Evolutionary conservation across 2,888 invertebrate genomes (phyloP).

Genomic region (Cetonia aurata): DNA sequence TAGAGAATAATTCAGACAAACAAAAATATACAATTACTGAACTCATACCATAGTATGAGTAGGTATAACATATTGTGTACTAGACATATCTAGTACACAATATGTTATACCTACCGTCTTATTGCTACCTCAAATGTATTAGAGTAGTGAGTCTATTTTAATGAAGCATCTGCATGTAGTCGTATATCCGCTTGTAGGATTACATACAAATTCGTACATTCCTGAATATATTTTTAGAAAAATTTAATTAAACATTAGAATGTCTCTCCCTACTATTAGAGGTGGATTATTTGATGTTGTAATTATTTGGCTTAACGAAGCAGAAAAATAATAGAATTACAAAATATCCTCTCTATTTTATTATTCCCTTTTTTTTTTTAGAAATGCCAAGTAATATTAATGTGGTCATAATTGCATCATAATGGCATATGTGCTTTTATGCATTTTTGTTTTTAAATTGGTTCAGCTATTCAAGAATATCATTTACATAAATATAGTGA

Average conservation of each 20-base stretch:
- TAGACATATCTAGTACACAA: no score
- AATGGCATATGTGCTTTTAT: no score
- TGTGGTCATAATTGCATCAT: not conserved
- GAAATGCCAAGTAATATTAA: not conserved
- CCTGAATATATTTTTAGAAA: constrained; percentile 14
- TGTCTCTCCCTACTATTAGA: not conserved
- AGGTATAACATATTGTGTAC: no score
- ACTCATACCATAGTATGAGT: no score
- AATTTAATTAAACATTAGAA: constrained; percentile 32
- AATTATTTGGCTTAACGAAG: constrained; percentile 14
- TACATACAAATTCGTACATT: not conserved
- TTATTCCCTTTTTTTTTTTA: not conserved
- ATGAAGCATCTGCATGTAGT: constrained; percentile 42
- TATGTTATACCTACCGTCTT: no score
- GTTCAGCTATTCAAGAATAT: no score
- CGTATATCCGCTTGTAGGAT: not conserved
- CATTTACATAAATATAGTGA: no score
- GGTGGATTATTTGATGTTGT: not conserved
- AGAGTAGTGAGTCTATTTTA: constrained; percentile 45
- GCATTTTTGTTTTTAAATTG: no score
- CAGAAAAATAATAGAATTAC: constrained; percentile 8
- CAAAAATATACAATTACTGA: no score
- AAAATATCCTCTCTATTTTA: not conserved
- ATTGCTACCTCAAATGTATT: no score
- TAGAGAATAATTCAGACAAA: no score